phyloP scores from a whole-genome alignment of 1,140 invertebrate genomes.

The Galleria mellonella region DNA sequence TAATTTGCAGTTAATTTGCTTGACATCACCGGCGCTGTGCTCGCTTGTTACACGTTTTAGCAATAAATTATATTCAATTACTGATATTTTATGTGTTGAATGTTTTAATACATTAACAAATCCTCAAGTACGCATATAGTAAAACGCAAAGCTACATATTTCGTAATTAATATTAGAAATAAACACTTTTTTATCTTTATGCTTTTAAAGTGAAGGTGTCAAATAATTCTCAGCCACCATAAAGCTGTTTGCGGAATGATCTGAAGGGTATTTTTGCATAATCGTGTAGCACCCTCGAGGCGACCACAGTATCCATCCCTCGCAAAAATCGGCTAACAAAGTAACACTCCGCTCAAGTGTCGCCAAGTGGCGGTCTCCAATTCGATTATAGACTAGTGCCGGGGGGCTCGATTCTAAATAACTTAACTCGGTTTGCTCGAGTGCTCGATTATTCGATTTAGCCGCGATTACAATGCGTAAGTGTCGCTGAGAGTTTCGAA shows the following conservation, averaged over 20 bases:
- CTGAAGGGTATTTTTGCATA: slow-evolving; percentile 24
- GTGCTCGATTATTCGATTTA: slow-evolving; percentile 61
- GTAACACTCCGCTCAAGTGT: slow-evolving; percentile 56
- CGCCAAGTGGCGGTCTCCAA: slow-evolving; percentile 57
- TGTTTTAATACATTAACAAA: background rate
- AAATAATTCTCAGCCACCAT: slow-evolving; percentile 7
- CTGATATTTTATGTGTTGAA: background rate
- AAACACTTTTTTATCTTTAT: no score
- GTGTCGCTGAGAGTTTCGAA: slow-evolving; percentile 28
- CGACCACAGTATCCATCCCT: slow-evolving; percentile 8
- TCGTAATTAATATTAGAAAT: no score
- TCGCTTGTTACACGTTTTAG: background rate
- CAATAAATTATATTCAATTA: background rate
- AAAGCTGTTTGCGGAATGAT: slow-evolving; percentile 14
- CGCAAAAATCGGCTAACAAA: slow-evolving; percentile 60
- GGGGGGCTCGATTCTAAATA: slow-evolving; percentile 47
- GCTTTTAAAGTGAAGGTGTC: background rate
- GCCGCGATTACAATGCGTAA: slow-evolving; percentile 56
- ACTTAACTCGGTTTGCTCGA: slow-evolving; percentile 52
- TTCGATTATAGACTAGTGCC: slow-evolving; percentile 63
- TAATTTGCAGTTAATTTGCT: background rate
- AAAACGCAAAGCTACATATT: no score
- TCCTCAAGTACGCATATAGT: background rate
- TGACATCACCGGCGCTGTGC: background rate
- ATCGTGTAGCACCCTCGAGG: slow-evolving; percentile 21